These are phyloP conservation scores for Erythrocebus patas DNA, from an alignment of 2,113 vertebrate genomes.

Conservation along the genomic window DNA sequence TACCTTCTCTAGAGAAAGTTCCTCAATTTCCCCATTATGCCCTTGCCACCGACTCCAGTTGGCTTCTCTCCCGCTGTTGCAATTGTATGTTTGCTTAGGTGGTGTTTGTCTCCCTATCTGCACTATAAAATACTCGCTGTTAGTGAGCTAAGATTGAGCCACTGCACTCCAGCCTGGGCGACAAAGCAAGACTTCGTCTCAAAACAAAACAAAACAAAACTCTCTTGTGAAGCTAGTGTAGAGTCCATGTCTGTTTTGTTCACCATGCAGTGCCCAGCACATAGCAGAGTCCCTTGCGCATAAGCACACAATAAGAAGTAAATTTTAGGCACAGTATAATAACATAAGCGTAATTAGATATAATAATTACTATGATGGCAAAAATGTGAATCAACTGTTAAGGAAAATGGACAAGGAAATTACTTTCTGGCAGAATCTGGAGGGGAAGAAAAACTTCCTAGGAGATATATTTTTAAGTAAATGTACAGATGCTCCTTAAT, in stretches of 20 bases:
- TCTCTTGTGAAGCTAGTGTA: background rate
- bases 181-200: too few species aligned
- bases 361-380: background rate
- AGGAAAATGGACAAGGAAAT: background rate
- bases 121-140: background rate
- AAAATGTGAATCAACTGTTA: background rate
- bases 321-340: background rate
- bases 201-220: too few species aligned
- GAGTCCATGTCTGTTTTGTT: background rate
- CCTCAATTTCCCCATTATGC: background rate
- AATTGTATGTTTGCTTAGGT: background rate
- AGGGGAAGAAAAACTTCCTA: background rate
- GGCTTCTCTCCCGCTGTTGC: background rate
- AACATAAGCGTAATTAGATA: background rate
- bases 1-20: background rate
- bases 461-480: background rate
- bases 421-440: background rate
- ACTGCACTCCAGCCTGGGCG: too few species aligned
- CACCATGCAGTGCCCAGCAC: background rate
- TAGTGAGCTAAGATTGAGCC: too few species aligned
- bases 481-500: background rate
- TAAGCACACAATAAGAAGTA: background rate
- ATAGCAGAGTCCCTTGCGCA: background rate
- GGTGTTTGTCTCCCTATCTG: background rate
- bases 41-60: background rate